Conservation (phyloP, 2,113 vertebrate genomes). For the Clinocottus analis region DNA sequence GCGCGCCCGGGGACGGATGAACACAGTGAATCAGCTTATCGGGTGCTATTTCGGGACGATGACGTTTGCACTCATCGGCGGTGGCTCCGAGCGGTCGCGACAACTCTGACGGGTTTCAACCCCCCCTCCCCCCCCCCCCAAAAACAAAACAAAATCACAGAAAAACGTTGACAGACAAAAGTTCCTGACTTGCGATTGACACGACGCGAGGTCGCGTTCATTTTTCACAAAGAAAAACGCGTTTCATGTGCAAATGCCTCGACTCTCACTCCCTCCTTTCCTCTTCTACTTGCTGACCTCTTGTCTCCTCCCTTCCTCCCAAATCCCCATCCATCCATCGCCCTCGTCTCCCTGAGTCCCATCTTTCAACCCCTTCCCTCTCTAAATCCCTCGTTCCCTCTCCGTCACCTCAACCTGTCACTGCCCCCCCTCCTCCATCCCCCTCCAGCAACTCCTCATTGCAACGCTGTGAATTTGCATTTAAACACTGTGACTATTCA, state of each 20-base stretch:
- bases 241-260: background rate
- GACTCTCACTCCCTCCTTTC: conserved; percentile 27
- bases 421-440: conserved; percentile 49
- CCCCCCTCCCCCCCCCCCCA: too few relatives aligned
- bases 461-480: conserved; percentile 69
- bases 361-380: conserved; percentile 39
- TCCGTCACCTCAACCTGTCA: conserved; percentile 63
- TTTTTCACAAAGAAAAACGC: background rate
- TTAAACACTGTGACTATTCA: conserved; percentile 68
- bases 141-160: background rate
- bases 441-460: too few relatives aligned
- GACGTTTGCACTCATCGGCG: background rate
- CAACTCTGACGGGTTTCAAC: background rate
- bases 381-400: conserved; percentile 55
- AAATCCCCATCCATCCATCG: conserved; percentile 29
- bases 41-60: background rate
- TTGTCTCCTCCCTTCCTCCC: conserved; percentile 44
- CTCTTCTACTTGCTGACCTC: conserved; percentile 53
- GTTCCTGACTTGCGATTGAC: background rate
- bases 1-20: background rate
- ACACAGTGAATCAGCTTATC: background rate
- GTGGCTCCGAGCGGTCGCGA: background rate
- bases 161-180: background rate
- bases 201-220: background rate
- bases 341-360: conserved; percentile 40